Conservation (phyloP, 2,797 vertebrate genomes). For the Percopsis omiscomaycus region DNA sequence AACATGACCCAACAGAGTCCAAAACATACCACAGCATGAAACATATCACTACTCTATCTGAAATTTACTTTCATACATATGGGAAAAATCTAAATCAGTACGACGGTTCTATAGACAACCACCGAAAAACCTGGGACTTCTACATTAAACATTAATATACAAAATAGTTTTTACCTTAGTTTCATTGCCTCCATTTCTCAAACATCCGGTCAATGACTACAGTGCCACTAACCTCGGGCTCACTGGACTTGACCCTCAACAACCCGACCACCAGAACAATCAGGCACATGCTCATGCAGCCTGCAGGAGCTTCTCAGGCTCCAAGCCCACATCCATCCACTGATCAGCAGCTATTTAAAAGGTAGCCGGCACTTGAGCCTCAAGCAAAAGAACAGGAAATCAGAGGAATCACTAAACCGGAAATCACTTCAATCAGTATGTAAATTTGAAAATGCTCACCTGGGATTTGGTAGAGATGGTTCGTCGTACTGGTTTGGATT, state of each 20-base stretch:
- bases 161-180: too few species aligned
- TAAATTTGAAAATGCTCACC: slow-evolving; percentile 50
- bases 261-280: slow-evolving; percentile 26
- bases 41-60: too few species aligned
- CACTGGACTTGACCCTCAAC: slow-evolving; percentile 17
- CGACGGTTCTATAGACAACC: too few species aligned
- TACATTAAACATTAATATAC: too few species aligned
- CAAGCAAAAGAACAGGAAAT: slow-evolving; percentile 49
- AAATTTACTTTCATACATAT: too few species aligned
- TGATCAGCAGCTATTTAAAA: slow-evolving; percentile 54
- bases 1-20: not conserved
- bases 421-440: slow-evolving; percentile 67
- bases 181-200: slow-evolving; percentile 50
- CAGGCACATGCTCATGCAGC: slow-evolving; percentile 24
- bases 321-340: slow-evolving; percentile 34
- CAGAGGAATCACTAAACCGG: slow-evolving; percentile 45
- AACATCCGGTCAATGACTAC: slow-evolving; percentile 68
- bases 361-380: slow-evolving; percentile 44
- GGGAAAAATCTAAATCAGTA: too few species aligned
- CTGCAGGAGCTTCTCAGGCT: slow-evolving; percentile 34
- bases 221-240: slow-evolving; percentile 49
- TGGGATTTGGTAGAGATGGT: slow-evolving; percentile 33
- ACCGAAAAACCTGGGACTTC: not conserved
- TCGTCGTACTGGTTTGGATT: slow-evolving; percentile 31
- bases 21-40: slow-evolving; percentile 6